Evolutionary conservation across 2,888 invertebrate genomes (phyloP).

Genomic region (Terebella lapidaria): DNA sequence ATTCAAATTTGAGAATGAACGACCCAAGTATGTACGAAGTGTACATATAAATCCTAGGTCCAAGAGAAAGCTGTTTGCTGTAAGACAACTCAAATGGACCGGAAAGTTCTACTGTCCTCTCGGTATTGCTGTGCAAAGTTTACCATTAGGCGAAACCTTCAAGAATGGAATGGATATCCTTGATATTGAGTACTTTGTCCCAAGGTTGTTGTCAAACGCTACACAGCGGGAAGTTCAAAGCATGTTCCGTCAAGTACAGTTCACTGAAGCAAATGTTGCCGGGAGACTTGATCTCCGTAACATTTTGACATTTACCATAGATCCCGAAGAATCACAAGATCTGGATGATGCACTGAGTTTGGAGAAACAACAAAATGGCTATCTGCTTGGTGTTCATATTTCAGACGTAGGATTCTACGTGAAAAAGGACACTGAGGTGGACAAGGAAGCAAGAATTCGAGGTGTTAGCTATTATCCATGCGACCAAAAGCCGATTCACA

Average conservation of each 20-base stretch:
- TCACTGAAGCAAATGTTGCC: background rate
- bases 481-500: constrained; percentile 64
- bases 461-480: constrained; percentile 61
- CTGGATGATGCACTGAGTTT: constrained; percentile 85
- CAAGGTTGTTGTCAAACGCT: background rate
- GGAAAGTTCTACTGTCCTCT: background rate
- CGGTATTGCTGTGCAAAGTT: background rate
- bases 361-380: constrained; percentile 63
- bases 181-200: background rate
- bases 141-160: background rate
- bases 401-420: constrained; percentile 87
- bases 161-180: background rate
- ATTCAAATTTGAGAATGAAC: too few species aligned
- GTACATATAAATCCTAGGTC: too few species aligned
- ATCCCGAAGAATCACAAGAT: constrained; percentile 84
- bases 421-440: constrained; percentile 63
- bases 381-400: constrained; percentile 79
- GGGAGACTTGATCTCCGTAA: constrained; percentile 52
- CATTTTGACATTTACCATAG: constrained; percentile 82
- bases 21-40: too few species aligned
- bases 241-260: background rate
- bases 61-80: constrained; percentile 2
- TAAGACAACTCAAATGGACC: constrained; percentile 3
- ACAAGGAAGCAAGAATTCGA: constrained; percentile 66
- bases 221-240: background rate